phyloP scores from a whole-genome alignment of 2,888 invertebrate species.

The Bombyx huttoni region DNA sequence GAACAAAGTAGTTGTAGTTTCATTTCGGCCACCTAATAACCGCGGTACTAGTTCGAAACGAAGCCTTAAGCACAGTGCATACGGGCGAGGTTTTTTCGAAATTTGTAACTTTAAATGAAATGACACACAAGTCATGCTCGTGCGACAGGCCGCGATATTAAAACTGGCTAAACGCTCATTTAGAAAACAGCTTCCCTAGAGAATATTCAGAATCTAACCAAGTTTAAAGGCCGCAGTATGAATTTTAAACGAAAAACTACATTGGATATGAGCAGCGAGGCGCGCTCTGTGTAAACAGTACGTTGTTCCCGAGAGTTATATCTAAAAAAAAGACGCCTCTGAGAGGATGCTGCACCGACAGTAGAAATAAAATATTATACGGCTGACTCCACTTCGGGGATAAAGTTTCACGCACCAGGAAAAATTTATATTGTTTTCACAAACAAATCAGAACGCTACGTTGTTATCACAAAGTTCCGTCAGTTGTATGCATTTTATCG shows the following conservation, averaged over 20 bases:
- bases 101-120: constrained; percentile 6
- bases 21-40: neutral
- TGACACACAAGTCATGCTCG: constrained; percentile 6
- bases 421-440: neutral
- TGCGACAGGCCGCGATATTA: constrained; percentile 17
- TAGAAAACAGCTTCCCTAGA: constrained; percentile 30
- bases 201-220: constrained; percentile 45
- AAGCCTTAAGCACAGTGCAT: neutral
- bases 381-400: neutral
- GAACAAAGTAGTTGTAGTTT: neutral
- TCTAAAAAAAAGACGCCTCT: constrained; percentile 40
- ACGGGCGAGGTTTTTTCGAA: neutral
- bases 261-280: constrained; percentile 52
- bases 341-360: constrained; percentile 32
- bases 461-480: neutral
- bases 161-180: constrained; percentile 39
- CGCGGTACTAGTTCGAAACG: neutral
- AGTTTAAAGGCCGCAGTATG: constrained; percentile 55
- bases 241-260: constrained; percentile 60
- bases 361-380: constrained; percentile 30
- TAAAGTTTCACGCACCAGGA: neutral
- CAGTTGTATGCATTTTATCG: neutral
- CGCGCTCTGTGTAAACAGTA: constrained; percentile 47
- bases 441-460: constrained; percentile 8
- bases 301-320: constrained; percentile 40